Evolutionary conservation across 2,113 vertebrate genomes (phyloP), one percentile per base, ranked within the genome.

Genomic region (Catagonus wagneri): DNA sequence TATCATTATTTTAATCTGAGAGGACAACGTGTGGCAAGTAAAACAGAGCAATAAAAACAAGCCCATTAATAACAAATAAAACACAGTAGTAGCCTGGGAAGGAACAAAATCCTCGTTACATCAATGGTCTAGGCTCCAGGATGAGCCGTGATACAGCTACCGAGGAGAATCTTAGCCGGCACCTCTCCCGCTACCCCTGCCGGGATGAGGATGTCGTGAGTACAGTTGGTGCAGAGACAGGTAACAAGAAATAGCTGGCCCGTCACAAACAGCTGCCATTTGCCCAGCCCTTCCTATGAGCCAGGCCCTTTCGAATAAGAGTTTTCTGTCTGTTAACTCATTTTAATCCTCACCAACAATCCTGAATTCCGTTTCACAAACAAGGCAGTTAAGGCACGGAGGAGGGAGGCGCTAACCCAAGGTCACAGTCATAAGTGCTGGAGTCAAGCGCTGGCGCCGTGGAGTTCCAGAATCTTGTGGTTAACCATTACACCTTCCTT

Each of bases 1-100:
- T 84, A 85, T 97, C 95, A 97, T 97, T 98, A 96, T 94, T 97
- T 89, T 96, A 76, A 96, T 97, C 96, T 88, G 89, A 80, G 66
- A 93, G 92, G 87, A 96, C 93, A 90, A 78, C 88, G 68, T 72
- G 60, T 32, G 27, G 92, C 83, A 79, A 71, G 96, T 95, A 90
- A 93, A 66, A 93, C 19, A 83, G 34, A 90, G 88, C 93, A 92
- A 95, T 97, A 83, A 97, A 95, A 89, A 91, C 83, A 95, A 34
- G 92, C 27, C 80, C 94, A 93, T 95, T 94, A 79, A 96, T 50
- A 95, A 89, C 63, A 89, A 97, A 89, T 86, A 75, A 93, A 97
- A 87, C 79, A 25, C 39, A 71, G 68, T 1, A 23, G 83, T 19
- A 74, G 50, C 72, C 83, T 44, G 13, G 0, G 89, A 79, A 95